phyloP scores from a whole-genome alignment of 1,140 invertebrate genomes.

The Drosophila ironensis region DNA sequence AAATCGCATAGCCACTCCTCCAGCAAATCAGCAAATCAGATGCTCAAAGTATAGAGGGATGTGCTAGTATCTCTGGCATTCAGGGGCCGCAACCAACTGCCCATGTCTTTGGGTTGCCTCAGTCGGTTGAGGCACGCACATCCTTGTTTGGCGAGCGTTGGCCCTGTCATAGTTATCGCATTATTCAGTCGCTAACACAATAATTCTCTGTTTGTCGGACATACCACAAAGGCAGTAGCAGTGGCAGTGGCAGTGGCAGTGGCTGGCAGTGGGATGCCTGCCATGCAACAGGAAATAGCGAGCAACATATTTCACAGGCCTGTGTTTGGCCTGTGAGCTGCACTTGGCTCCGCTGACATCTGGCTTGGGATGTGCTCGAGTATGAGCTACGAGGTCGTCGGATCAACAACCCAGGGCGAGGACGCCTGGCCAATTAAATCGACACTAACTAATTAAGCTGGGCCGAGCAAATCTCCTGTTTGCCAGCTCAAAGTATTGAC shows the following conservation, averaged over 20 bases:
- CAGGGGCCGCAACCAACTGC: conserved; percentile 5
- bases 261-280: neutral
- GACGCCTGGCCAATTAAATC: neutral
- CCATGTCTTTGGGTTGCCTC: conserved; percentile 5
- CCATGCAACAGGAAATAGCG: neutral
- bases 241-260: no score
- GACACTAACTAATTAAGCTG: neutral
- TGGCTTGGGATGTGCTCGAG: no score
- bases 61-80: no score
- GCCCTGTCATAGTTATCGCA: conserved; percentile 56
- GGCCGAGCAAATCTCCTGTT: no score
- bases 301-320: no score
- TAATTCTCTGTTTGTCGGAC: conserved; percentile 25
- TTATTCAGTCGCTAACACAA: conserved; percentile 62
- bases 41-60: conserved; percentile 10
- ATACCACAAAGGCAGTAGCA: conserved; percentile 9
- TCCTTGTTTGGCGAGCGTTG: conserved; percentile 11
- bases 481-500: neutral
- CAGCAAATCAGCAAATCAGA: no score
- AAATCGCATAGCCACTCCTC: no score
- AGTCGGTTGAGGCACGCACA: no score
- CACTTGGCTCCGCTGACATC: no score
- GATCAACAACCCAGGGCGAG: no score
- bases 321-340: no score
- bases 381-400: no score